Evolutionary conservation across 92 coral and sea anemone genomes (phyloP), one percentile per base, ranked within the genome.

Genomic region (Palythoa caribaeorum): DNA sequence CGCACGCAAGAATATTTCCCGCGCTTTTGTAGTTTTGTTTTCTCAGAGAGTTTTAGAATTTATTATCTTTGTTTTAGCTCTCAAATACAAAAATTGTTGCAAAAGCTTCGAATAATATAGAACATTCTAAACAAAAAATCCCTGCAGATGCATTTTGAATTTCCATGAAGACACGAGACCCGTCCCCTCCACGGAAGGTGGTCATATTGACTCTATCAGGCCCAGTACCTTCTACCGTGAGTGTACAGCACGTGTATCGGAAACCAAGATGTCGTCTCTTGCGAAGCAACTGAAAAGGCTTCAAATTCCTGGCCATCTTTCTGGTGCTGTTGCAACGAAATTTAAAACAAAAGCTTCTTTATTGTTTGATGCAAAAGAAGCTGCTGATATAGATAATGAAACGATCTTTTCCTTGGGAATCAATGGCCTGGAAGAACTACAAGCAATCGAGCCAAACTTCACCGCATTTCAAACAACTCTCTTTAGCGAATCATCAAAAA

Each of bases 311-410:
- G 94, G 87, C 44, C 92, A 80, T 87, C 83, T 92, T 68, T 86
- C 93, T 20, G 91, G 94, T 47, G 92, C 91, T 73, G 92, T 94
- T 44, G 92, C 97, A 48, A 91, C 91, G 14, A 91, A 92, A 60
- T 93, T 90, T 47, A 84, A 74, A 59, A 92, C 90, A 28, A 97
- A 92, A 68, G 94, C 95, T 21, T 97, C 99, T 51, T 91, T 97
- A 63, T 92, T 97, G 3, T 97, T 97, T 90, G 96, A 93, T 20
- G 87, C 95, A 14, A 94, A 92, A 83, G 99, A 97, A 85, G 99
- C 99, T 47, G 94, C 97, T 14, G 98, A 97, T 74, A 92, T 97
- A 47, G 99, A 97, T 88, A 94, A 92, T 87, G 99, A 97, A 80
- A 94, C 99, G n/a, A 87, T 97, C 13, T 95, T 88, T 84, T 94